Evolutionary conservation across 35 echinoderm and acorn worm genomes (phyloP).

Genomic region (Patiria miniata): DNA sequence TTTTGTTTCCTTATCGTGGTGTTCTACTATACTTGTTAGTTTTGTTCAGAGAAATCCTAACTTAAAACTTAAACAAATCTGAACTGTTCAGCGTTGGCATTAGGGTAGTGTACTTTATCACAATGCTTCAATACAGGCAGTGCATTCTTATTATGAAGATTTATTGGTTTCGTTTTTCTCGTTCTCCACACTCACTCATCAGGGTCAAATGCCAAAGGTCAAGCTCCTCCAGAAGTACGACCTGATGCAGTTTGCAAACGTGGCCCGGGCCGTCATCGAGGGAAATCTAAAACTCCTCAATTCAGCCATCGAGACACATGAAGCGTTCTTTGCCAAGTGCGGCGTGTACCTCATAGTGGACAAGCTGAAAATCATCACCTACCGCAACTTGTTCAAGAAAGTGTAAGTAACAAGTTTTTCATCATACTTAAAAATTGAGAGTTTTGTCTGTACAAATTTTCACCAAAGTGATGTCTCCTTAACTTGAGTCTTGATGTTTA

Average conservation of each 20-base stretch:
- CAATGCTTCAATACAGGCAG: no score
- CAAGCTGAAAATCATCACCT: conserved; percentile 97
- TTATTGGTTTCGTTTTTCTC: no score
- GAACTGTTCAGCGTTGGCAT: no score
- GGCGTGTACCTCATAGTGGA: conserved; percentile 98
- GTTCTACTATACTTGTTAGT: no score
- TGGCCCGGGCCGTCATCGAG: conserved; percentile 74
- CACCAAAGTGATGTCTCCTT: neutral
- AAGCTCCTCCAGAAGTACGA: conserved; percentile 90
- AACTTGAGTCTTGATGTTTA: neutral
- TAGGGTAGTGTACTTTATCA: no score
- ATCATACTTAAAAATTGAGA: neutral
- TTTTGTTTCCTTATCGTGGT: no score
- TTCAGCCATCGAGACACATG: conserved; percentile 79
- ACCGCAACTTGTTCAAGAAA: conserved; percentile 97
- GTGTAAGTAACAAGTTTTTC: conserved; percentile 61
- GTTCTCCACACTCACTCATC: neutral
- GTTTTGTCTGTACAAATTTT: neutral
- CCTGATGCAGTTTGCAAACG: conserved; percentile 92
- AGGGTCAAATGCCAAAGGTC: conserved; percentile 97
- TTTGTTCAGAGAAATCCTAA: no score
- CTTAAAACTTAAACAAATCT: no score
- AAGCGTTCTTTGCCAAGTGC: conserved; percentile 93
- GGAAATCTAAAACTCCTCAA: conserved; percentile 83
- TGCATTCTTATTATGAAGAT: no score